Base-by-base conservation (phyloP, 2,113 vertebrate genomes). In the Taurulus bubalis region DNA sequence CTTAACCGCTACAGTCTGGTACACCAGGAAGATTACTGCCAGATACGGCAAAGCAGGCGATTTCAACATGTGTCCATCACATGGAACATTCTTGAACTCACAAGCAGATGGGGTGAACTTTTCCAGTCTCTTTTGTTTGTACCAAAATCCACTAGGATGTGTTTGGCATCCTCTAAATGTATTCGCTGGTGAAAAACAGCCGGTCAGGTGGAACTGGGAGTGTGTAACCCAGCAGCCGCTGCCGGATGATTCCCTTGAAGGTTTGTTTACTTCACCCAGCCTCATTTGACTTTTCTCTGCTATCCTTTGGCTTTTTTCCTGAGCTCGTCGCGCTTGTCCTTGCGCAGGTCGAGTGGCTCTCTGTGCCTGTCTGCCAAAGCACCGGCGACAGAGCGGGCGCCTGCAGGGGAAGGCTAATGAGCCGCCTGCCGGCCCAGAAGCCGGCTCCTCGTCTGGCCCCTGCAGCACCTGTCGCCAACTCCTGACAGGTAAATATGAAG, bases 401-500 rank as follows among this genome's bases (percentile, higher is more conserved):
- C 77, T 84, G 79, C 79, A 59, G 74, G 55, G 73, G 75, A 83
- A 32, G 28, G 47, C 30, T 89, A 92, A 92, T 88, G 75, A 90
- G 86, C 59, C 55, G 45, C n/a, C 77, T 58, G 60, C 63, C 84
- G 65, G 69, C 76, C 78, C 53, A 34, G 65, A 85, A 42, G 24
- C 67, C 65, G 77, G 36, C 82, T 72, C 3, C 51, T 83, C 77
- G 73, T 79, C 77, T 83, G 84, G 60, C 65, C 71, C n/a, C 47
- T 65, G 45, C 79, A 78, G 76, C 11, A 14, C 76, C 58, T 38
- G 75, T 78, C 10, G 45, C 56, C 30, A 47, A 36, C 66, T 49
- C 28, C 59, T 63, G 59, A 72, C 66, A 68, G 18, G 34, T 40
- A 28, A 51, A 62, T 59, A 63, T 14, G 20, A 26, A n/a, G 30